phyloP scores from a whole-genome alignment of 1,140 invertebrate species.

The Drosophila oshimai region DNA sequence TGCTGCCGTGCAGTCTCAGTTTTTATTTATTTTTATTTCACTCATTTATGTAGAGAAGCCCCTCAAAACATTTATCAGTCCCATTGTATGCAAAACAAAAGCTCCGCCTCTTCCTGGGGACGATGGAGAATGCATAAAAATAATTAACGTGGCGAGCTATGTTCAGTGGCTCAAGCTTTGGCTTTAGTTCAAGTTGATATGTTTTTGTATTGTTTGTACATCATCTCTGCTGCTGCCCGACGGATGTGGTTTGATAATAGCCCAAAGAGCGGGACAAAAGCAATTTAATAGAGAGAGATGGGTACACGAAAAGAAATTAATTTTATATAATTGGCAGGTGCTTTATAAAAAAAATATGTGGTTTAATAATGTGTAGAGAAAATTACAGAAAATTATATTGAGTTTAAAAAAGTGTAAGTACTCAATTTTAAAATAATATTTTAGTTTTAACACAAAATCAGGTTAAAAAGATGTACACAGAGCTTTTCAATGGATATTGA shows the following conservation, averaged over 20 bases:
- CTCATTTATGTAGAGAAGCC: conserved; percentile 9
- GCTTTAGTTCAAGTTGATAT: conserved; percentile 73
- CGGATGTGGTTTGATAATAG: conserved; percentile 79
- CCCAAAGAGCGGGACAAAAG: conserved; percentile 9
- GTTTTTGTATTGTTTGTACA: conserved; percentile 65
- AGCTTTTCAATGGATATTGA: too few relatives aligned
- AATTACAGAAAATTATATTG: too few relatives aligned
- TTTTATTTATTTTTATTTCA: conserved; percentile 6
- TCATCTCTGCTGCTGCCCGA: conserved; percentile 48
- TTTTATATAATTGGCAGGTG: too few relatives aligned
- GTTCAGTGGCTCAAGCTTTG: conserved; percentile 63
- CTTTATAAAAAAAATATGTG: too few relatives aligned
- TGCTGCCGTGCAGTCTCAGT: neutral
- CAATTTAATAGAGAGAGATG: neutral
- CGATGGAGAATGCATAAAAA: conserved; percentile 30
- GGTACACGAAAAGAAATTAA: neutral
- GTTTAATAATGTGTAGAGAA: too few relatives aligned
- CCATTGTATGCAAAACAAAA: conserved; percentile 43
- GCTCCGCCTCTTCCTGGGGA: conserved; percentile 17
- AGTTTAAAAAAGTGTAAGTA: too few relatives aligned
- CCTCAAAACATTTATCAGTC: conserved; percentile 17
- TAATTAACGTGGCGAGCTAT: conserved; percentile 50
- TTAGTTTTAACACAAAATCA: too few relatives aligned
- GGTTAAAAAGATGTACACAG: too few relatives aligned
- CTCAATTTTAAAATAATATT: too few relatives aligned